Percentiles rank a stretch among this genome's conserved stretches.
Evolutionary conservation across 2,113 vertebrate species (phyloP).

Genomic region (Opisthocomus hoazin): DNA sequence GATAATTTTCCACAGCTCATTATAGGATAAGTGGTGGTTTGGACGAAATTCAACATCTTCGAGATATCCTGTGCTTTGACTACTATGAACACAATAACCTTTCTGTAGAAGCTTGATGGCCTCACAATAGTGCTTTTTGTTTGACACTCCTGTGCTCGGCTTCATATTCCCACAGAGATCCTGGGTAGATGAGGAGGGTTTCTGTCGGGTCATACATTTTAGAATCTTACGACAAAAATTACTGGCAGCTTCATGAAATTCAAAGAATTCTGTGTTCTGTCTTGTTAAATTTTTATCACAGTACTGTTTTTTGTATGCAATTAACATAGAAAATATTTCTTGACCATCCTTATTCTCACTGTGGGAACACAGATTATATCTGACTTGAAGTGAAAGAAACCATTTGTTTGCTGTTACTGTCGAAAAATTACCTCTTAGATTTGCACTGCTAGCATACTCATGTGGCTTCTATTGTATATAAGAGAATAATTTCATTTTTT

Average conservation of each 20-base stretch:
- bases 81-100: slow-evolving; percentile 6
- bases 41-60: slow-evolving; percentile 6
- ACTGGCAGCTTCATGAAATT: slow-evolving; percentile 3
- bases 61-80: background rate
- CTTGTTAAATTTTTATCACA: slow-evolving; percentile 30
- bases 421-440: background rate
- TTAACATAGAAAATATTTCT: slow-evolving; percentile 27
- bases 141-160: background rate
- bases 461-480: background rate
- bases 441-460: background rate
- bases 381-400: slow-evolving; percentile 32
- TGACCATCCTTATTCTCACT: slow-evolving; percentile 8
- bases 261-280: slow-evolving; percentile 44
- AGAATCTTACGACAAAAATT: slow-evolving; percentile 26
- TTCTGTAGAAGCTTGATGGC: slow-evolving; percentile 27
- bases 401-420: slow-evolving; percentile 1
- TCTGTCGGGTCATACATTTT: slow-evolving; percentile 24
- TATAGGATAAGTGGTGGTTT: background rate
- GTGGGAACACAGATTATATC: slow-evolving; percentile 34
- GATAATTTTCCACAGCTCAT: background rate
- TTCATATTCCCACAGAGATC: slow-evolving; percentile 33
- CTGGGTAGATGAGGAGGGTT: background rate
- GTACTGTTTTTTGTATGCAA: background rate
- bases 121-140: slow-evolving; percentile 35
- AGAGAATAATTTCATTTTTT: background rate